Evolutionary conservation across 1,140 invertebrate species (phyloP), one percentile per base, ranked within the genome.

Genomic region (Anthonomus grandis): DNA sequence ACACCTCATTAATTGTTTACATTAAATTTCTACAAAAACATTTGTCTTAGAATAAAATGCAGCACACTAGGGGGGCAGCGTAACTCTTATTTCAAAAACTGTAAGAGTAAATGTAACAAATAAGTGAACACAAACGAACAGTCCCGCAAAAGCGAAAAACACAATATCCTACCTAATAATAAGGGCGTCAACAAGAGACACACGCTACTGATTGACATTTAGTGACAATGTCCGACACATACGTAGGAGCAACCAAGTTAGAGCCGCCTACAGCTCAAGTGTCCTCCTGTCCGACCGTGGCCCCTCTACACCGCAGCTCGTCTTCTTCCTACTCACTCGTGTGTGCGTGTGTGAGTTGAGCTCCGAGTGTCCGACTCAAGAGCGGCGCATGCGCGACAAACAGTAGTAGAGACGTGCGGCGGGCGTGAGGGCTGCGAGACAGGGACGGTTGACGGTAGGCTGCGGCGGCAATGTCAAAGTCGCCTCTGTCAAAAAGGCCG

Each of bases 151-250:
- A 22, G 34, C 13, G 13, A 15, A 59, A 51, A 52, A 59, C 49
- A 58, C 48, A 57, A 59, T 59, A 59, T 59, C 57, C 57, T 59
- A 59, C 57, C 57, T 59, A 59, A 50, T 37, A 18, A 12, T 19
- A 24, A n/a, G n/a, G 25, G 23, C 48, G 57, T 46, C 13, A 38
- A 52, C 38, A 37, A 53, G 34, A n/a, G n/a, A n/a, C n/a, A n/a
- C n/a, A n/a, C n/a, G n/a, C n/a, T n/a, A n/a, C n/a, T n/a, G n/a
- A n/a, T n/a, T n/a, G n/a, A n/a, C n/a, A n/a, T n/a, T n/a, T n/a
- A n/a, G n/a, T n/a, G n/a, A n/a, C n/a, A n/a, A n/a, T n/a, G n/a
- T n/a, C n/a, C n/a, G n/a, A n/a, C n/a, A n/a, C n/a, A n/a, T n/a
- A n/a, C n/a, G n/a, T n/a, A n/a, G 38, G 56, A 38, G 39, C 56